Evolutionary conservation across 2,113 vertebrate species (phyloP).

Genomic region (Micronycteris hirsuta): DNA sequence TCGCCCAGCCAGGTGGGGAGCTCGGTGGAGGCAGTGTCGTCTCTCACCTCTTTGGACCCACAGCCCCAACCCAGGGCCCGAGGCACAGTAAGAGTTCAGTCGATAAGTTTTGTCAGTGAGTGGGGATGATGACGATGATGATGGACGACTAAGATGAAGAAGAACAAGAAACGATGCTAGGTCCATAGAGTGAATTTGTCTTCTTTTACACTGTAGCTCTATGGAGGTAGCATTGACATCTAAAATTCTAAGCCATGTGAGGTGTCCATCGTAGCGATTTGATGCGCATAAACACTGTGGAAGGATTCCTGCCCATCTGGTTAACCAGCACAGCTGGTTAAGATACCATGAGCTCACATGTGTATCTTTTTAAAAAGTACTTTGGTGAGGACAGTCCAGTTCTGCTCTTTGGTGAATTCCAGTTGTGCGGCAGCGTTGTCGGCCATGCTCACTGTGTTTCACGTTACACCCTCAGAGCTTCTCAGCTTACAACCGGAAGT

Average conservation of each 20-base stretch:
- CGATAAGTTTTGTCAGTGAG: neutral
- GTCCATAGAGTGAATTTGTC: neutral
- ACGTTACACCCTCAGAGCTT: neutral
- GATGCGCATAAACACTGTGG: rapidly evolving
- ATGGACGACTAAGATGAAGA: no score
- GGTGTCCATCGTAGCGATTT: neutral
- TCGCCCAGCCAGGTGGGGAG: neutral
- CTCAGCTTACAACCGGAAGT: neutral
- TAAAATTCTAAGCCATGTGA: neutral
- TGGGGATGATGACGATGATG: no score
- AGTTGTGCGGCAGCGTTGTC: rapidly evolving
- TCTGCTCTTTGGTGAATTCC: neutral
- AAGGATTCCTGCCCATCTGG: neutral
- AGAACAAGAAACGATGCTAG: neutral
- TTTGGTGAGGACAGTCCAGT: neutral
- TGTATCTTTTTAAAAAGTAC: neutral
- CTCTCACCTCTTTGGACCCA: neutral
- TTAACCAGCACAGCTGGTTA: no score
- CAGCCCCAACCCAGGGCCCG: neutral
- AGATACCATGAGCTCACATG: neutral
- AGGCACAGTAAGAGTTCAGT: neutral
- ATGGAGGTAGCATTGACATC: neutral
- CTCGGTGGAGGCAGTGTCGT: neutral
- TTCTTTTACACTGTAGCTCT: neutral
- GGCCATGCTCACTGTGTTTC: rapidly evolving